Evolutionary conservation across 1,140 invertebrate species (phyloP), one percentile per base, ranked within the genome.

Genomic region (Fopius arisanus): DNA sequence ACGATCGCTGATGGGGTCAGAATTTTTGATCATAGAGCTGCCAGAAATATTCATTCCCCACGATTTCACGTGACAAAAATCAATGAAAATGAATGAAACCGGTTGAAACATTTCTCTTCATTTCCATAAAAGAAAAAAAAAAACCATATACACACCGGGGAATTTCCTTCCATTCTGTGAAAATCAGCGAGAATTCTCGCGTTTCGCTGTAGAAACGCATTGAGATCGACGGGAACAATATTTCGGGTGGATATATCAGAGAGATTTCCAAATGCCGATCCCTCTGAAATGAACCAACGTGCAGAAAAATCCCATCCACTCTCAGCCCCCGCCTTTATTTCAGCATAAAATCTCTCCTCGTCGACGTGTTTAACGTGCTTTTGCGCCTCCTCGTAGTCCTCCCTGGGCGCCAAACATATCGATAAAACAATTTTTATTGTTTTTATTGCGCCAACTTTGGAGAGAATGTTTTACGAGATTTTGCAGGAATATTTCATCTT

Each of bases 271-370:
- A 86, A 84, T 16, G 83, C 84, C 14, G 88, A 89, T 14, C 86
- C 77, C 14, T 86, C 80, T 16, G 89, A 87, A 41, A 93, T 90
- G 78, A 93, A 93, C 95, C 96, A 97, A 37, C 95, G 88, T 0
- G 91, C 90, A 0, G 93, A 94, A 83, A 96, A 97, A 83, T 97
- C 95, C 95, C 95, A 96, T 2, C 95, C 95, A 78, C 92, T 94
- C 83, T 96, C 95, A 0, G 94, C 94, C 0, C 92, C 94, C 21
- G 94, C 92, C 80, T 93, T 93, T 51, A 95, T 82, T 76, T 95
- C 89, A 7, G 88, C 87, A 78, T 93, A 96, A 69, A 94, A 89
- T 31, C 88, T 78, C 62, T 89, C 80, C 66, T 88, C 89, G 31
- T 83, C 84, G 7, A 88, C 79, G 3, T 89, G 83, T 7, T 88